Evolutionary conservation across 2,797 vertebrate species (phyloP).

Genomic region (Coregonus suidteri): DNA sequence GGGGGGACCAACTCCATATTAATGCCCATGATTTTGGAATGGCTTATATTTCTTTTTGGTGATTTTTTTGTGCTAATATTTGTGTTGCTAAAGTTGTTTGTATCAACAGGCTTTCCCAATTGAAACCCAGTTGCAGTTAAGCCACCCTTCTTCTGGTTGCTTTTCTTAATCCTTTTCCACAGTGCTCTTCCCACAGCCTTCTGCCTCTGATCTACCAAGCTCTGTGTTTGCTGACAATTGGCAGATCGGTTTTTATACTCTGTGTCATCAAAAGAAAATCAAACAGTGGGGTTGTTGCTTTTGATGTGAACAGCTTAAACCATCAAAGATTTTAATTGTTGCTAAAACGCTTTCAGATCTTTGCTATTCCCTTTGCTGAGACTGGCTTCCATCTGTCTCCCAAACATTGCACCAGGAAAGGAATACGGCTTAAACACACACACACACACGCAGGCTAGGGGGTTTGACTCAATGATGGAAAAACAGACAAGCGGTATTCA

Average conservation of each 20-base stretch:
- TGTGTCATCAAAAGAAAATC: slow-evolving; percentile 75
- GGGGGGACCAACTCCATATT: no score
- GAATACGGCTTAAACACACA: slow-evolving; percentile 24
- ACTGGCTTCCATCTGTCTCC: slow-evolving; percentile 70
- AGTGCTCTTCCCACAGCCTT: slow-evolving; percentile 4
- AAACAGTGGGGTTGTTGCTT: slow-evolving; percentile 72
- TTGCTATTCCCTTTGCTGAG: slow-evolving; percentile 71
- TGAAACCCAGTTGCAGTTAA: neutral
- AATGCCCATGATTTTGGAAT: no score
- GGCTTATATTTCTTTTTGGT: no score
- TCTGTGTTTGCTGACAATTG: slow-evolving; percentile 58
- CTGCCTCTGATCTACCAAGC: slow-evolving; percentile 24
- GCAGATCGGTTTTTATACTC: slow-evolving; percentile 48
- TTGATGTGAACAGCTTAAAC: slow-evolving; percentile 78
- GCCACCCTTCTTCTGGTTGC: neutral
- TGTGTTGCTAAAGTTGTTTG: neutral
- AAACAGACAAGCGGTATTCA: slow-evolving; percentile 3
- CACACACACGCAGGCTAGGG: slow-evolving; percentile 3
- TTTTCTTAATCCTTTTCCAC: neutral
- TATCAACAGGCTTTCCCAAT: neutral
- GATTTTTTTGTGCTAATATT: no score
- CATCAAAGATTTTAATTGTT: slow-evolving; percentile 82
- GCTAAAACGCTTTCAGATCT: slow-evolving; percentile 77
- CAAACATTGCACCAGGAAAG: slow-evolving; percentile 45
- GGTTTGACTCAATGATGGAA: neutral